These are phyloP conservation scores for Lasioglossum villosulum DNA, from an alignment of 2,888 invertebrate species.

Conservation along the genomic window DNA sequence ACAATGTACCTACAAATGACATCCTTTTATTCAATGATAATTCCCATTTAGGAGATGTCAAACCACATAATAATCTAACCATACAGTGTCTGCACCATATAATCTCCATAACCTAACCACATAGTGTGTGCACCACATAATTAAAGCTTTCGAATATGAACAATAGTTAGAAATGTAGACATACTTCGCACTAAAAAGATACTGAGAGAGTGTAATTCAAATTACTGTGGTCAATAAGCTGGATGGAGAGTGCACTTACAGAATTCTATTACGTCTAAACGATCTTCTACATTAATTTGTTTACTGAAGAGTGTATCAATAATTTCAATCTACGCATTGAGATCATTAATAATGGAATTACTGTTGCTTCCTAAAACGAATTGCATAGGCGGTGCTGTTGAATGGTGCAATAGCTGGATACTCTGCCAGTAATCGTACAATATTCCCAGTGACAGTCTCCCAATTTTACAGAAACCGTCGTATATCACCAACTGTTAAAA, in stretches of 20 bases:
- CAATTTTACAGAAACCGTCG: neutral
- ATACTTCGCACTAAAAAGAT: neutral
- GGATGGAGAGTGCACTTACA: slow-evolving; percentile 31
- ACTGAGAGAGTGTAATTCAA: neutral
- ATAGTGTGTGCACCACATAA: neutral
- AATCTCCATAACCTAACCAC: no score
- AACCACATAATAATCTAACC: neutral
- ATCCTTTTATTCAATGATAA: neutral
- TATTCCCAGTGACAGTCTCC: neutral
- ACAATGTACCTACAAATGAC: neutral
- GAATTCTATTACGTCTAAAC: slow-evolving; percentile 41
- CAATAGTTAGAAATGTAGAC: neutral
- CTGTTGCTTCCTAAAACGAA: slow-evolving; percentile 33
- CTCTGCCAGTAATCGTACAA: slow-evolving; percentile 31
- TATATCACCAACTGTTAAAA: neutral
- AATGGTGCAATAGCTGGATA: slow-evolving; percentile 29
- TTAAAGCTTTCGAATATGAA: neutral
- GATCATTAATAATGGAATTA: slow-evolving; percentile 37
- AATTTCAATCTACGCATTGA: slow-evolving; percentile 36
- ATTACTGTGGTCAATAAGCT: neutral
- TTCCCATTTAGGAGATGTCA: neutral
- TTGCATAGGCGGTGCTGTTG: slow-evolving; percentile 59
- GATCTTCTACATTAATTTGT: slow-evolving; percentile 31
- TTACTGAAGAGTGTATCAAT: slow-evolving; percentile 34
- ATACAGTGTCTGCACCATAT: no score